phyloP scores from a whole-genome alignment of 1,140 invertebrate genomes.

The Episyrphus balteatus region DNA sequence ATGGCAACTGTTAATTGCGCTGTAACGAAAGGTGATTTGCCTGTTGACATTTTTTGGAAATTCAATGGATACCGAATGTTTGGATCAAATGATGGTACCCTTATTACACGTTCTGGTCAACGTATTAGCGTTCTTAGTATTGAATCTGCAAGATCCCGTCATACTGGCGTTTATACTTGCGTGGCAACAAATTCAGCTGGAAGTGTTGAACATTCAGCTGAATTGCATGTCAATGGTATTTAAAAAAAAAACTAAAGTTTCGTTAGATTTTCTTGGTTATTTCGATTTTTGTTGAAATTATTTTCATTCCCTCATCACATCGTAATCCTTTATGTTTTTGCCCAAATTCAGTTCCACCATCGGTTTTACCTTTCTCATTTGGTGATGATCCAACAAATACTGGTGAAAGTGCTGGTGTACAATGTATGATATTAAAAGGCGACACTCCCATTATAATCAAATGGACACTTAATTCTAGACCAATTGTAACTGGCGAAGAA shows the following conservation, averaged over 20 bases:
- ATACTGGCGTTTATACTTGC: conserved; percentile 50
- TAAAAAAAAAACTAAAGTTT: background rate
- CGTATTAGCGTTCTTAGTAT: conserved; percentile 47
- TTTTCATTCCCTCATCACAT: background rate
- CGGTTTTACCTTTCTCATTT: conserved; percentile 50
- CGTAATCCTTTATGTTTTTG: background rate
- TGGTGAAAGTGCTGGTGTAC: conserved; percentile 61
- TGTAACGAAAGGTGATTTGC: conserved; percentile 51
- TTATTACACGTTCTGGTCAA: conserved; percentile 31
- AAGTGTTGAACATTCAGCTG: conserved; percentile 34
- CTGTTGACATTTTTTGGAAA: conserved; percentile 52
- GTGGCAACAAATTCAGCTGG: conserved; percentile 44
- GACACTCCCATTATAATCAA: conserved; percentile 57
- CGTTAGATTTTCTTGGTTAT: background rate
- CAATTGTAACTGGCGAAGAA: conserved; percentile 34
- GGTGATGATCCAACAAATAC: conserved; percentile 58
- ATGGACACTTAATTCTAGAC: conserved; percentile 44
- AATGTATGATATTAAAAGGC: conserved; percentile 61
- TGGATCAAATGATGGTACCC: conserved; percentile 20
- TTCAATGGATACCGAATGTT: conserved; percentile 40
- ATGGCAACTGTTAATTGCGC: conserved; percentile 44
- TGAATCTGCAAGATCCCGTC: conserved; percentile 41
- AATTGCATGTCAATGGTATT: conserved; percentile 49
- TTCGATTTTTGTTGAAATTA: background rate
- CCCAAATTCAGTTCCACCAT: conserved; percentile 31